Percentiles rank a stretch among this genome's conserved stretches.
phyloP scores from a whole-genome alignment of 2,797 vertebrate genomes.

The Darevskia nairensis region DNA sequence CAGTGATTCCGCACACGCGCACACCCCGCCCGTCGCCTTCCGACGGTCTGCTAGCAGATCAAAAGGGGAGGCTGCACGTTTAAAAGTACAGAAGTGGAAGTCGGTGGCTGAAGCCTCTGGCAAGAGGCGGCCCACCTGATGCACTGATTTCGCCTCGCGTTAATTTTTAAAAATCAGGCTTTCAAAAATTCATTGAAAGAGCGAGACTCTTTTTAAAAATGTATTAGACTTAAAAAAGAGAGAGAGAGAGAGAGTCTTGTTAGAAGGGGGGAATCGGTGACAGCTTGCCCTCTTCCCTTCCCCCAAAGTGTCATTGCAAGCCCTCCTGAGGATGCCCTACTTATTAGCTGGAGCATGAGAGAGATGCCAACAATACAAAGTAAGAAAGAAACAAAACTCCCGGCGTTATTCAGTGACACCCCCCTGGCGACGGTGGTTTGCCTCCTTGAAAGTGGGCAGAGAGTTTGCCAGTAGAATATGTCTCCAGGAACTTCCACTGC shows the following conservation, averaged over 20 bases:
- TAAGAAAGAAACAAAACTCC: not conserved
- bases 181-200: not conserved
- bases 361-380: not conserved
- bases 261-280: not conserved
- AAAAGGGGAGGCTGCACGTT: not conserved
- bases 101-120: not conserved
- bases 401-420: not conserved
- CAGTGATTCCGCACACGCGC: rapidly evolving
- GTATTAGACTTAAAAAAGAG: no score
- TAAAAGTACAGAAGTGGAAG: not conserved
- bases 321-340: not conserved
- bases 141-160: not conserved
- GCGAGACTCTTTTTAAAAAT: no score
- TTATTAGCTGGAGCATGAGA: not conserved
- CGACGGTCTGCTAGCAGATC: not conserved
- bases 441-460: not conserved
- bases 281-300: not conserved
- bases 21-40: not conserved
- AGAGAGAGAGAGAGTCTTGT: not conserved
- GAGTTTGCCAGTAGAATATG: not conserved
- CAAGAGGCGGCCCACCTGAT: not conserved
- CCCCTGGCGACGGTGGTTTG: not conserved
- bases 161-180: not conserved
- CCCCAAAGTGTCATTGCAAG: not conserved
- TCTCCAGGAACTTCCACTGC: not conserved